Percentiles rank a stretch among this genome's conserved stretches.
Conservation (phyloP, 2,797 vertebrate species). For the Bradypodion pumilum region DNA sequence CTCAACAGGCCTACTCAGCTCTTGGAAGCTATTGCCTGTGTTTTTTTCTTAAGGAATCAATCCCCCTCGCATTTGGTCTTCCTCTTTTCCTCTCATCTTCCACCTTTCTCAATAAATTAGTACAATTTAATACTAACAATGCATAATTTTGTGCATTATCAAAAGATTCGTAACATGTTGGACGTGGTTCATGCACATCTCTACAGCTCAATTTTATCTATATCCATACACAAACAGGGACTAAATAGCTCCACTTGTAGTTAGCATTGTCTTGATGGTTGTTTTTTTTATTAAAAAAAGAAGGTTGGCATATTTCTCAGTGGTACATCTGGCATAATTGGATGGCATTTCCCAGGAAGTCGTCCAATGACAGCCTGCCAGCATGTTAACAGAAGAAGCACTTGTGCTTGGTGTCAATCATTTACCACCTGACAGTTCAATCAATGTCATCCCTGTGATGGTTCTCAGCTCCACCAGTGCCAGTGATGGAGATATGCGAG, state of each 20-base stretch:
- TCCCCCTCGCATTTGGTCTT: no score
- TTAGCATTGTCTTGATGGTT: not conserved
- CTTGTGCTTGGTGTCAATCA: conserved; percentile 76
- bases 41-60: no score
- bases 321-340: conserved; percentile 72
- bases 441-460: conserved; percentile 73
- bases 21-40: no score
- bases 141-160: conserved; percentile 56
- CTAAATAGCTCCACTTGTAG: conserved; percentile 61
- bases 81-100: no score
- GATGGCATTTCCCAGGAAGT: conserved; percentile 77
- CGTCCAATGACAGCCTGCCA: conserved; percentile 75
- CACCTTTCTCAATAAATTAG: no score
- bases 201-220: conserved; percentile 43
- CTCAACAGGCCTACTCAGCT: no score
- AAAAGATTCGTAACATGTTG: conserved; percentile 68
- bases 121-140: no score
- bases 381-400: conserved; percentile 73
- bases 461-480: conserved; percentile 73
- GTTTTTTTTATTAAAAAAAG: conserved; percentile 35
- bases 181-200: conserved; percentile 52
- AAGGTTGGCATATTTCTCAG: conserved; percentile 74
- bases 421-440: conserved; percentile 74
- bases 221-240: conserved; percentile 59
- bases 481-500: conserved; percentile 64